Conservation (phyloP, 35 echinoderm and acorn worm species). For the Lytechinus pictus region DNA sequence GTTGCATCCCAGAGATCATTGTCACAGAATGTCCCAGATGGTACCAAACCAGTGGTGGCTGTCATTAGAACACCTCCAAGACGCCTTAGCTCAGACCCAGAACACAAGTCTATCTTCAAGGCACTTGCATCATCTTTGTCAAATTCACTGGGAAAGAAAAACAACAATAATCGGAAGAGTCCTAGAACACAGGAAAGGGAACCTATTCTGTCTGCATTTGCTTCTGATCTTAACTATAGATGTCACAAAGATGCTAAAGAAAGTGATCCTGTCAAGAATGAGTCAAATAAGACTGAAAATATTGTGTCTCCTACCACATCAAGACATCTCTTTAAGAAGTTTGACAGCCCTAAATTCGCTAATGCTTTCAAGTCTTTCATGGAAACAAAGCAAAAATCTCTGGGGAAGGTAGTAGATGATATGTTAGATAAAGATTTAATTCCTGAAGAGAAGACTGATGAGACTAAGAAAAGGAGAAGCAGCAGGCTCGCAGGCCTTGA, state of each 20-base stretch:
- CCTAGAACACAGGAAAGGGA: not conserved
- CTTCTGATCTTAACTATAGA: slow-evolving; percentile 3
- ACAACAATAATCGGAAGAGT: slow-evolving; percentile 10
- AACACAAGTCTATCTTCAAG: not conserved
- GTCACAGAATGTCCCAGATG: not conserved
- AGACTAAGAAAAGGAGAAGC: not conserved
- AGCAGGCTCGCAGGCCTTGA: not conserved
- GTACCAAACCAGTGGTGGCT: not conserved
- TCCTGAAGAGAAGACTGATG: not conserved
- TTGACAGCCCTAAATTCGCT: not conserved
- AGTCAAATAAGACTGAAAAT: not conserved
- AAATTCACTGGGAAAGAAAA: not conserved
- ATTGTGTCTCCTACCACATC: not conserved
- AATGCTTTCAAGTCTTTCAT: slow-evolving; percentile 35
- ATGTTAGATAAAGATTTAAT: not conserved
- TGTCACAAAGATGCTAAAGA: not conserved
- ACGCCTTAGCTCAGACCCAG: not conserved
- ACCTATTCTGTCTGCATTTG: slow-evolving; percentile 3
- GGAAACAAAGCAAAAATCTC: not conserved
- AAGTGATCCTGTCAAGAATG: not conserved
- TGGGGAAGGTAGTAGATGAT: not conserved
- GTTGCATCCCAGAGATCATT: not conserved
- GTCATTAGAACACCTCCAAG: not conserved
- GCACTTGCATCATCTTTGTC: not conserved
- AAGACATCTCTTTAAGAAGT: slow-evolving; percentile 6